A percentile compares a stretch with the other conserved stretches of the same genome.
phyloP scores from a whole-genome alignment of 2,797 vertebrate genomes.

The Ambastaia sidthimunki region DNA sequence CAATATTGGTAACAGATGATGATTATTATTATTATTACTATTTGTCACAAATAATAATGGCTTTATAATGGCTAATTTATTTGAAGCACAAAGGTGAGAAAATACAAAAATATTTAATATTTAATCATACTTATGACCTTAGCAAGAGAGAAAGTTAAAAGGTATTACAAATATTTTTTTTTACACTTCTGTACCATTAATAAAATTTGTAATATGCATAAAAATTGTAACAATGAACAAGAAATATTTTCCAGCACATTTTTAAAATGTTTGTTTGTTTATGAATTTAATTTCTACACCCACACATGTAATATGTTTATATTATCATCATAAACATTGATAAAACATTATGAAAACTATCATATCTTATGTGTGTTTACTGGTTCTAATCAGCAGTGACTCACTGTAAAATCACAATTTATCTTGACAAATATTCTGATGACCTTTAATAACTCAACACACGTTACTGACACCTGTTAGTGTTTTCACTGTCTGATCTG shows the following conservation, averaged over 20 bases:
- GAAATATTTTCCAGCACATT: neutral
- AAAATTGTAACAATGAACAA: neutral
- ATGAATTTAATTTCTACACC: neutral
- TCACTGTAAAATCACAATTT: conserved; percentile 9
- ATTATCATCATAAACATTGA: neutral
- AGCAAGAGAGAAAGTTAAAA: too few relatives aligned
- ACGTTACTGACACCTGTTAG: neutral
- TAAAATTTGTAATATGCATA: neutral
- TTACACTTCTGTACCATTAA: neutral
- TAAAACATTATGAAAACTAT: neutral
- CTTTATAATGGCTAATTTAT: too few relatives aligned
- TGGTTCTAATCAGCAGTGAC: conserved; percentile 5
- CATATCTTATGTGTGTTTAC: neutral
- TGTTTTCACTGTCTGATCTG: too few relatives aligned
- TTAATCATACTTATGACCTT: too few relatives aligned
- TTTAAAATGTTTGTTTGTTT: neutral
- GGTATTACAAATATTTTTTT: too few relatives aligned
- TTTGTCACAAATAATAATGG: too few relatives aligned
- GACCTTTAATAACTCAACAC: conserved; percentile 19
- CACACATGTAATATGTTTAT: neutral
- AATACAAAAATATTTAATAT: too few relatives aligned
- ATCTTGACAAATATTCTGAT: conserved; percentile 6
- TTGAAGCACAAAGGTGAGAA: too few relatives aligned
- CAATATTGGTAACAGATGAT: too few relatives aligned
- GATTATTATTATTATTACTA: too few relatives aligned